Base-by-base conservation (phyloP, 1,140 invertebrate species). In the Caerostris darwini region DNA sequence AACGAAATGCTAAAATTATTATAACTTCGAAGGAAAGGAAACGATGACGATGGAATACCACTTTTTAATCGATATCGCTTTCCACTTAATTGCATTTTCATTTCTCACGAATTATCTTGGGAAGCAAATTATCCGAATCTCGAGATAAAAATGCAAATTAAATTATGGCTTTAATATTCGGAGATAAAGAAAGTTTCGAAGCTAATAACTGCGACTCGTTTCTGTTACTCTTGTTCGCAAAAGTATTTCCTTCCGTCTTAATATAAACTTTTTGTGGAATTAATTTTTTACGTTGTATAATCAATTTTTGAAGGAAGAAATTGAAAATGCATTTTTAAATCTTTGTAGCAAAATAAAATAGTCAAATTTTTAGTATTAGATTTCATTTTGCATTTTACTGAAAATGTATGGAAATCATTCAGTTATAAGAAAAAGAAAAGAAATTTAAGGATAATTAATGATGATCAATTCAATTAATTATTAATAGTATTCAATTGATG, bases 91-190 rank as follows among this genome's bases (percentile, higher is more conserved):
- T 77, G 50, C 71, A 50, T 77, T 77, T 77, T 77, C 71, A 77
- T 77, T 77, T 53, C 71, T 77, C 71, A 12, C 71, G 50, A 77
- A 77, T 50, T 77, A 77, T 77, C 71, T 77, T 8, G 10, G 71
- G 34, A 50, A 77, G 34, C 71, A 5, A 53, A 77, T 53, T 50
- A 77, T 77, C 50, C 53, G 71, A 34, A 53, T 53, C 71, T 77
- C 10, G 71, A 50, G 34, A 34, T 77, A 53, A 77, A 77, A 77
- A 77, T 77, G 71, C 71, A 77, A 77, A 77, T 77, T 53, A 14
- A 77, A 77, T 77, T 53, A 77, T 34, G 71, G 71, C 12, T 77
- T 77, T 77, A 50, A 77, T 77, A 77, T 77, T 77, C 53, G 34
- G 12, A 50, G 71, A 12, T 12, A 12, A 3, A 34, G 6, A 50